phyloP scores from a whole-genome alignment of 2,113 vertebrate species.

The Callocephalon fimbriatum region DNA sequence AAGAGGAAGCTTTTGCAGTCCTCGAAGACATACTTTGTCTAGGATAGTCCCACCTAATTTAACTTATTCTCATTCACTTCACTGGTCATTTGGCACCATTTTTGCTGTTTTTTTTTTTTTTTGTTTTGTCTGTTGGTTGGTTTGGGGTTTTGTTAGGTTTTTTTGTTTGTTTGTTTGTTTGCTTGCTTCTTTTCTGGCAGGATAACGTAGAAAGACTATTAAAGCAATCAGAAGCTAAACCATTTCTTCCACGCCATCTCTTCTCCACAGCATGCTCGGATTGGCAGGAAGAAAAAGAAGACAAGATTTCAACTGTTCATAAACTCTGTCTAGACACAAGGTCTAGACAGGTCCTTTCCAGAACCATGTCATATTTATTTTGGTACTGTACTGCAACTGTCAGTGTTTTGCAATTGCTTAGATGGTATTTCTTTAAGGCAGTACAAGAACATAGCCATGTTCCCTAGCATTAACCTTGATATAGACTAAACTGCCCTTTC shows the following conservation, averaged over 20 bases:
- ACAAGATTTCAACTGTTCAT: not conserved
- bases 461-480: not conserved
- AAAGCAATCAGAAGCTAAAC: not conserved
- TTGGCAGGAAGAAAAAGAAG: not conserved
- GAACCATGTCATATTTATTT: not conserved
- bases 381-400: not conserved
- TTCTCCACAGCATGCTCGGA: not conserved
- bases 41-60: not conserved
- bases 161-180: not conserved
- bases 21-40: not conserved
- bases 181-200: not conserved
- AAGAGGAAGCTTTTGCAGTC: not conserved
- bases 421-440: not conserved
- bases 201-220: not conserved
- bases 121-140: not conserved
- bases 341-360: slow-evolving; percentile 34
- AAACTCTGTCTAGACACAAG: slow-evolving; percentile 28
- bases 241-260: not conserved
- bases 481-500: not conserved
- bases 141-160: not conserved
- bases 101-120: not conserved
- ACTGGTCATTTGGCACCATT: not conserved
- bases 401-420: not conserved
- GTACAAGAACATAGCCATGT: not conserved
- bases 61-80: not conserved